Evolutionary conservation across 2,888 invertebrate species (phyloP).

Genomic region (Pseudanteris insignis): DNA sequence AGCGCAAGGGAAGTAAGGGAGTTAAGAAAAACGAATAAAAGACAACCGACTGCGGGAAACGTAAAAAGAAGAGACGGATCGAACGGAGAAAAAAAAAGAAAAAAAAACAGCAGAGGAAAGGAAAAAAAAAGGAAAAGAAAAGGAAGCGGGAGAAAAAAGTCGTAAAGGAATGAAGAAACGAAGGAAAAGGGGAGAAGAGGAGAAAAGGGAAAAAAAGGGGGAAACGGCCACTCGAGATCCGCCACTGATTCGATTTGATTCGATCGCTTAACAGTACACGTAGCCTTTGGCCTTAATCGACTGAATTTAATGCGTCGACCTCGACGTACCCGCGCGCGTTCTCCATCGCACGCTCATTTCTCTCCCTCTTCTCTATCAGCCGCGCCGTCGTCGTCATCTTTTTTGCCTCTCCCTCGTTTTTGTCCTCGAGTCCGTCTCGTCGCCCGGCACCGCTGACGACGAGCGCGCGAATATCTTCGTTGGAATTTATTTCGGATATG

Average conservation of each 20-base stretch:
- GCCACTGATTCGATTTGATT: conserved; percentile 39
- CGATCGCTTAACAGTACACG: conserved; percentile 35
- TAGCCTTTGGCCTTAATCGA: conserved; percentile 47
- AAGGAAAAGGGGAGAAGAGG: not conserved
- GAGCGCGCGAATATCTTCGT: conserved; percentile 20
- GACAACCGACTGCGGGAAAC: too few species aligned
- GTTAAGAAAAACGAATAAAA: too few species aligned
- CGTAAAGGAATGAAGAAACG: too few species aligned
- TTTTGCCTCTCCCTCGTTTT: not conserved
- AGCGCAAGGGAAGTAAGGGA: too few species aligned
- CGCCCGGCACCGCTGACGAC: not conserved
- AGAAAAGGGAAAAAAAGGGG: not conserved
- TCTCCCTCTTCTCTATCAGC: conserved; percentile 1
- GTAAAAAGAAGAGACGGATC: too few species aligned
- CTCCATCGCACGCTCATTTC: conserved; percentile 1
- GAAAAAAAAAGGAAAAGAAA: too few species aligned
- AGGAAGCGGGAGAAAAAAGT: too few species aligned
- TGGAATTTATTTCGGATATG: conserved; percentile 30
- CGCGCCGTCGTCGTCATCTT: conserved; percentile 2
- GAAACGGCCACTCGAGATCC: not conserved
- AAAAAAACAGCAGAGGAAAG: too few species aligned
- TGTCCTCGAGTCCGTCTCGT: not conserved
- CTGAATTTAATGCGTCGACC: conserved; percentile 49
- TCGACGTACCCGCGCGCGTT: conserved; percentile 42
- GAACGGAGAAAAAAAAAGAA: too few species aligned